Evolutionary conservation across 2,797 vertebrate species (phyloP), one percentile per base, ranked within the genome.

Genomic region (Lateolabrax maculatus): DNA sequence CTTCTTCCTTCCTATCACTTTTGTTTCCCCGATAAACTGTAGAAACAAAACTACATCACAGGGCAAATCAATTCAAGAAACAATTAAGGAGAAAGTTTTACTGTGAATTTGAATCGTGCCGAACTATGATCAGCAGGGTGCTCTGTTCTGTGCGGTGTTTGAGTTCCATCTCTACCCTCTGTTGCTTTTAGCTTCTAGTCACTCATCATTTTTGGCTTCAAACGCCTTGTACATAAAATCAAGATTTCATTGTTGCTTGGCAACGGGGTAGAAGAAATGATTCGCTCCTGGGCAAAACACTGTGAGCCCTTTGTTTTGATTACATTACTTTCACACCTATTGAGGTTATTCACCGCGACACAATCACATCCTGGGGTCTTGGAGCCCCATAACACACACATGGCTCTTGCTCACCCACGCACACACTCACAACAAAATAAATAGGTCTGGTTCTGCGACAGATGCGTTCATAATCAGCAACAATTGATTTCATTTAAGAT

Each of bases 191-290:
- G 68, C 62, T 44, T 85, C 56, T 39, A 81, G 68, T 75, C 75
- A 55, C 69, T 78, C 43, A n/a, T 69, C 44, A 48, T 71, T 91
- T 79, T 83, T 85, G 61, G 60, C 75, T 84, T 79, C 73, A 84
- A 79, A 82, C 73, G 75, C 51, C 52, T 39, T 71, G 56, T 72
- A 79, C 73, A 90, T 74, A 60, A 84, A 85, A 88, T 89, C 72
- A 88, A 89, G 87, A 90, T 87, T 75, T 72, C 64, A 84, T 87
- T 86, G 93, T 94, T 95, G 94, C 94, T 84, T 92, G 84, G 94
- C 92, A 95, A 95, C 93, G 51, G 75, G 83, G 73, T 65, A 31
- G 76, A 80, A 88, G 70, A 87, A 85, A 83, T 78, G 6, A 87
- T 84, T 84, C 84, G 53, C 83, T 90, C 65, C 74, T 63, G 71